Conservation (phyloP, 2,113 vertebrate genomes). For the Cephalopterus ornatus region DNA sequence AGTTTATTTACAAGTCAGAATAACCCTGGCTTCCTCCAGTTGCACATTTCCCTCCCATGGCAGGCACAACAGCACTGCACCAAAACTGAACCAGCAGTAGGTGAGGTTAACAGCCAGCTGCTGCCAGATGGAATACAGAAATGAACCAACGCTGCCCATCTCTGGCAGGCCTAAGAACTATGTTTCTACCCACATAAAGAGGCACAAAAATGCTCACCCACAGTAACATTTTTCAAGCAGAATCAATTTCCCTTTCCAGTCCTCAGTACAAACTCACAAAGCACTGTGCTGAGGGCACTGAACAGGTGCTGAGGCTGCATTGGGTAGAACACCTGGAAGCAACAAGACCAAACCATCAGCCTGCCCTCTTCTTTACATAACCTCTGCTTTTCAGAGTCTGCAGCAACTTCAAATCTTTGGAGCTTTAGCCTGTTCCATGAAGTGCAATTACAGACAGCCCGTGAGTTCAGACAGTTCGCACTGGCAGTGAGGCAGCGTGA, state of each 20-base stretch:
- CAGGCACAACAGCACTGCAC: neutral
- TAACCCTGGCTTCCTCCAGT: neutral
- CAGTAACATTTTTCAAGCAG: neutral
- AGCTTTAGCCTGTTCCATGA: neutral
- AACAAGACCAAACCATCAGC: neutral
- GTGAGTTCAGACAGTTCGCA: fast-evolving
- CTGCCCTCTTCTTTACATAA: neutral
- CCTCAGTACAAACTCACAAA: neutral
- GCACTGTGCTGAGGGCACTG: neutral
- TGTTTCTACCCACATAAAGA: neutral
- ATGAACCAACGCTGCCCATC: neutral
- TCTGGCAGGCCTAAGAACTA: neutral
- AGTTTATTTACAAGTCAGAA: neutral
- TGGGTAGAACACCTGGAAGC: neutral
- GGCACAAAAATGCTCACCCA: neutral
- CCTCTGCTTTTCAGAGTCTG: neutral
- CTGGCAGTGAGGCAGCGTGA: neutral
- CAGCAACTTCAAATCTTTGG: neutral
- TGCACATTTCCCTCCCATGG: fast-evolving
- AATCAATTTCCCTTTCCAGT: neutral
- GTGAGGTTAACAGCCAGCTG: neutral
- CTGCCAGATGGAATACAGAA: neutral
- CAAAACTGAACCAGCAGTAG: neutral
- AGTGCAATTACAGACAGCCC: fast-evolving
- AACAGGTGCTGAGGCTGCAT: neutral